Evolutionary conservation across 2,888 invertebrate species (phyloP), one percentile per base, ranked within the genome.

Genomic region (Synergus gifuensis): DNA sequence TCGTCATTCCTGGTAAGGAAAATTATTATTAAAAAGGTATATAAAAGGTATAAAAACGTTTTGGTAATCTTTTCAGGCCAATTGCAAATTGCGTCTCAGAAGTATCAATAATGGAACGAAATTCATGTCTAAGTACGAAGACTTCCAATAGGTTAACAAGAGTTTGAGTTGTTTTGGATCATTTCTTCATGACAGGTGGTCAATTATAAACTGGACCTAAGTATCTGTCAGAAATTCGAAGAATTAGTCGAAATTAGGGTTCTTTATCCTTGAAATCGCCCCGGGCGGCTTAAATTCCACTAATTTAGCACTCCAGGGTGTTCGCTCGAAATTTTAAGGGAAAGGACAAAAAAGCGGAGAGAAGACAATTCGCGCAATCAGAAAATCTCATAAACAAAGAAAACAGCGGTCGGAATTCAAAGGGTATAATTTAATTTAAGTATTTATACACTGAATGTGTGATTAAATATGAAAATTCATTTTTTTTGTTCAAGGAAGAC

Each of bases 141-240:
- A n/a, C n/a, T n/a, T n/a, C n/a, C 73, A 67, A 22, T 79, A 76
- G 77, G 77, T 78, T 77, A 83, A 83, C 81, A 79, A 79, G 69
- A 67, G 76, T 16, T 60, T 77, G 78, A 80, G 81, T 73, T 79
- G 76, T 81, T 79, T 76, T 79, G 22, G 42, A 73, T 79, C 76
- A 76, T 78, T 80, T 58, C 76, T 46, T 46, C 62, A 69, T 76
- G 78, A 78, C 81, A 81, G 81, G 80, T 83, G 81, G 79, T 81
- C 83, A 79, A 81, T 83, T 83, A 83, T 78, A 80, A 81, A 67
- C 76, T 78, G 77, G 67, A 76, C 78, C 77, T 63, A 77, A 77
- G 79, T 42, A 78, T 76, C 79, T 80, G 79, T 80, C 78, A 58
- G 76, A 66, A 79, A 79, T 80, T 80, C 82, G 76, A 40, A 36